Conservation (phyloP, 2,797 vertebrate genomes). For the Mallotus villosus region DNA sequence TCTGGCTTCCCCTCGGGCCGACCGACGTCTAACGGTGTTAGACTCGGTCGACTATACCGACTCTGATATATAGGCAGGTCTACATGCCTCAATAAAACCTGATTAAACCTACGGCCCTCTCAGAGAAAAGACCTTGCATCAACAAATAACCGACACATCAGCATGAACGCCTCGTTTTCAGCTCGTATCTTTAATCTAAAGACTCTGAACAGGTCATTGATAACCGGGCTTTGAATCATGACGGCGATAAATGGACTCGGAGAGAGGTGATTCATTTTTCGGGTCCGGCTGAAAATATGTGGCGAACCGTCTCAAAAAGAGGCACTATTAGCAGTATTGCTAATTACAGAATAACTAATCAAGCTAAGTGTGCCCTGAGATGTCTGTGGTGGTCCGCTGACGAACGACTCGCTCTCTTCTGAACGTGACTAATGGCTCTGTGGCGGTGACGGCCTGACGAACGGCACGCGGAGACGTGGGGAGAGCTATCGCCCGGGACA, state of each 20-base stretch:
- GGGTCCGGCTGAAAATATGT: constrained; percentile 63
- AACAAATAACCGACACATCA: no score
- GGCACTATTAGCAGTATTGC: constrained; percentile 64
- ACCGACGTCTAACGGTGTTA: no score
- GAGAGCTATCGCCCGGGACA: background rate
- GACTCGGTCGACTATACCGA: no score
- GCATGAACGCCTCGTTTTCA: no score
- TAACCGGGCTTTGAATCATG: constrained; percentile 53
- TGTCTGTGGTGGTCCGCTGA: constrained; percentile 44
- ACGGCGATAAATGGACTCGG: constrained; percentile 55
- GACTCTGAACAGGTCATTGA: constrained; percentile 38
- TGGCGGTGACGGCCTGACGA: no score
- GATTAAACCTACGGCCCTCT: background rate
- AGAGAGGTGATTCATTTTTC: constrained; percentile 36
- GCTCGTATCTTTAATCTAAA: no score
- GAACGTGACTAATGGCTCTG: no score
- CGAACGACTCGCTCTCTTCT: constrained; percentile 41
- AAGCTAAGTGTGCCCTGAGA: constrained; percentile 64
- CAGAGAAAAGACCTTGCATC: no score
- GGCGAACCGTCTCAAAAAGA: constrained; percentile 59
- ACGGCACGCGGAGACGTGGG: background rate
- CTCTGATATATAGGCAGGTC: no score
- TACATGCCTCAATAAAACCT: background rate
- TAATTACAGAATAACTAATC: constrained; percentile 69
- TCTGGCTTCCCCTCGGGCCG: constrained; percentile 9